phyloP scores from a whole-genome alignment of 1,140 invertebrate species.

The Dendroctonus valens region DNA sequence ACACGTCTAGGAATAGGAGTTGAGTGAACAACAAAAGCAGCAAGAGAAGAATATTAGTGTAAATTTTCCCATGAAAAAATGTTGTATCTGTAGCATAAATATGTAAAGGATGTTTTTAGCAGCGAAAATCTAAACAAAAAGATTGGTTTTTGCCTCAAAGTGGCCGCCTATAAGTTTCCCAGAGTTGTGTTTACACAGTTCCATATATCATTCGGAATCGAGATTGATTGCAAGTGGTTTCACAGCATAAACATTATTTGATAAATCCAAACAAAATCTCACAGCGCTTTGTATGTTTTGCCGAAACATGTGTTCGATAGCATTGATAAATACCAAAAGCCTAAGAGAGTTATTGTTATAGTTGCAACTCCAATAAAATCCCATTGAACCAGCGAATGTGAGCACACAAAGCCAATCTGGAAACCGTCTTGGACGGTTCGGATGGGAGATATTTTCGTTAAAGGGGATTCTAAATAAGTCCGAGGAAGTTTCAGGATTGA shows the following conservation, averaged over 20 bases:
- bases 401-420: too few relatives aligned
- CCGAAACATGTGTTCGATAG: slow-evolving; percentile 7
- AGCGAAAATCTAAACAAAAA: too few relatives aligned
- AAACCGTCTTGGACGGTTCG: too few relatives aligned
- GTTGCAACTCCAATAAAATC: background rate
- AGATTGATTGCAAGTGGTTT: slow-evolving; percentile 18
- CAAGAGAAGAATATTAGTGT: too few relatives aligned
- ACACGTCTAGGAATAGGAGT: too few relatives aligned
- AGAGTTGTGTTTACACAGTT: slow-evolving; percentile 3
- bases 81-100: too few relatives aligned
- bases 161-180: slow-evolving; percentile 4
- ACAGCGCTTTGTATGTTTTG: slow-evolving; percentile 13
- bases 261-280: slow-evolving; percentile 9
- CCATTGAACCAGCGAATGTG: too few relatives aligned
- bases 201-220: slow-evolving; percentile 9
- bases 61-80: too few relatives aligned
- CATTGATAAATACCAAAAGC: background rate
- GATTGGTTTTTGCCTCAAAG: background rate
- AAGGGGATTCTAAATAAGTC: background rate
- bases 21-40: too few relatives aligned
- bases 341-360: background rate
- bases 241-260: slow-evolving; percentile 14
- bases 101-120: too few relatives aligned
- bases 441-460: too few relatives aligned
- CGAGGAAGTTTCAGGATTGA: background rate